phyloP scores from a whole-genome alignment of 2,113 vertebrate species.

The Nothoprocta pentlandii region DNA sequence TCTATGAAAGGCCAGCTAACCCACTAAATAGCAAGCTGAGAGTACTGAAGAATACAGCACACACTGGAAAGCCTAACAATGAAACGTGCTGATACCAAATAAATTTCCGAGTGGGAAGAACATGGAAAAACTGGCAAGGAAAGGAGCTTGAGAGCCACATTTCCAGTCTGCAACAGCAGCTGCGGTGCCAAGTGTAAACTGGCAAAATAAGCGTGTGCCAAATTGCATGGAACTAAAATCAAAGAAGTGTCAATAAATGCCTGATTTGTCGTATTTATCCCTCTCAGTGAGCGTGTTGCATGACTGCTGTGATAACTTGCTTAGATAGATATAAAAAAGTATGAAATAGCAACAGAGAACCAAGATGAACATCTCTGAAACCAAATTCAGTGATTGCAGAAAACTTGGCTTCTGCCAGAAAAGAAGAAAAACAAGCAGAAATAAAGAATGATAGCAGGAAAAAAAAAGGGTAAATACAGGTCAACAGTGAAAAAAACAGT shows the following conservation, averaged over 20 bases:
- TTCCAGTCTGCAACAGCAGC: neutral
- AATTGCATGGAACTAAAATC: neutral
- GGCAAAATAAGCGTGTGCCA: neutral
- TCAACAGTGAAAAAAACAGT: neutral
- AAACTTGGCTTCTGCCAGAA: neutral
- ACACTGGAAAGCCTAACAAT: neutral
- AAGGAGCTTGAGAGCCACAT: neutral
- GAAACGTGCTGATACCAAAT: neutral
- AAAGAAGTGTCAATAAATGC: neutral
- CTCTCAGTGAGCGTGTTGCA: rapidly evolving
- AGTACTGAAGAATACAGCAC: neutral
- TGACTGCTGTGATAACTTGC: neutral
- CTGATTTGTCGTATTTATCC: rapidly evolving
- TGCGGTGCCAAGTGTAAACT: neutral
- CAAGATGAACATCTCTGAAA: neutral
- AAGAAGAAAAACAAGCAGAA: neutral
- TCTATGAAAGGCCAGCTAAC: neutral
- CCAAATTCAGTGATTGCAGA: neutral
- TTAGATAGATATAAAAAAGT: neutral
- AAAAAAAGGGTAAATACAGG: neutral
- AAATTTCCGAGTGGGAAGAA: neutral
- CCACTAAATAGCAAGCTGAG: neutral
- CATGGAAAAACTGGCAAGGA: neutral
- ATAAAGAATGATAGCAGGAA: neutral
- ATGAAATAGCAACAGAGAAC: neutral